Evolutionary conservation across 2,888 invertebrate genomes (phyloP).

Genomic region (Hemistola chrysoprasaria): DNA sequence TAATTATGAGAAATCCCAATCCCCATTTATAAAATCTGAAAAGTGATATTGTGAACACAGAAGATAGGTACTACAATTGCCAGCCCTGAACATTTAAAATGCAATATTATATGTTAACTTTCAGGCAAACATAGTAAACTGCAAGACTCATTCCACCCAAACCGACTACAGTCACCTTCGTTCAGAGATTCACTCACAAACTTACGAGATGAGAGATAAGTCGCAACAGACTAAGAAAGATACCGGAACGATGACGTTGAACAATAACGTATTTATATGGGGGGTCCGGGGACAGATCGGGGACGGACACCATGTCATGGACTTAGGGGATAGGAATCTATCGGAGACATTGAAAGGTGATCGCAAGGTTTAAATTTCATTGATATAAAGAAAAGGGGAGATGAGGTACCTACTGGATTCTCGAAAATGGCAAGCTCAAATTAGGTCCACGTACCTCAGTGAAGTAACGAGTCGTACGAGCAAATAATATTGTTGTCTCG

Average conservation of each 20-base stretch:
- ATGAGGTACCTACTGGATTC: too few species aligned
- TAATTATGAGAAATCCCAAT: too few species aligned
- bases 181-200: constrained; percentile 84
- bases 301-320: constrained; percentile 78
- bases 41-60: too few species aligned
- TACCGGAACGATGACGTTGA: constrained; percentile 46
- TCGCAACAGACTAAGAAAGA: constrained; percentile 60
- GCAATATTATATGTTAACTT: background rate
- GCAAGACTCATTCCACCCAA: constrained; percentile 86
- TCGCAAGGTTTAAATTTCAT: too few species aligned
- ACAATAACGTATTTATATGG: constrained; percentile 67
- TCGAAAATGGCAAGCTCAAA: too few species aligned
- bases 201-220: constrained; percentile 67
- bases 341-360: constrained; percentile 44
- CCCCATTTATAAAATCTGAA: too few species aligned
- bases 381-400: too few species aligned
- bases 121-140: constrained; percentile 84
- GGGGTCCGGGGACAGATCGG: constrained; percentile 81
- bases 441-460: too few species aligned
- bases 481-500: too few species aligned
- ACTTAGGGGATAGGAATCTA: constrained; percentile 35
- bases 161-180: constrained; percentile 85
- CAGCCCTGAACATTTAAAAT: background rate
- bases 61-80: too few species aligned
- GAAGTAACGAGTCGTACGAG: too few species aligned